Evolutionary conservation across 2,888 invertebrate species (phyloP).

Genomic region (Apocheima hispidaria): DNA sequence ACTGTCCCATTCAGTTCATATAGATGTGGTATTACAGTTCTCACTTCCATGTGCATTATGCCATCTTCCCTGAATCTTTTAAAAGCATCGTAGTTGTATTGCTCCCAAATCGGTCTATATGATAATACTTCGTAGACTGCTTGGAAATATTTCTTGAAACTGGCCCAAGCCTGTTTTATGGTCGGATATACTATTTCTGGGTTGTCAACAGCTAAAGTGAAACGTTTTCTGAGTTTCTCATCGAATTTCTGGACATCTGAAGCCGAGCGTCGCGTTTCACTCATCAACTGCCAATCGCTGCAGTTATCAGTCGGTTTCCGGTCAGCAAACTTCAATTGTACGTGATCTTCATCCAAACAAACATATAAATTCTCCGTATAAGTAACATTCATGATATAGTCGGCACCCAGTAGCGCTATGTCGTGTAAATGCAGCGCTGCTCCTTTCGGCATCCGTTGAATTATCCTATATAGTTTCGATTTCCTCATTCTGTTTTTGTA

Average conservation of each 20-base stretch:
- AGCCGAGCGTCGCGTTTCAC: constrained; percentile 68
- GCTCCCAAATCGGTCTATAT: constrained; percentile 88
- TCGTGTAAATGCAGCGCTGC: constrained; percentile 90
- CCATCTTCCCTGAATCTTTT: constrained; percentile 88
- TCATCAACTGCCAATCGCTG: constrained; percentile 78
- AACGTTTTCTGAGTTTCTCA: constrained; percentile 75
- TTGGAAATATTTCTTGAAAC: constrained; percentile 85
- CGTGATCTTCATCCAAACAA: constrained; percentile 62
- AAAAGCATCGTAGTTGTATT: constrained; percentile 88
- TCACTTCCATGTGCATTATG: constrained; percentile 89
- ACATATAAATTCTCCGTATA: constrained; percentile 87
- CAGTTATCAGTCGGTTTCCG: constrained; percentile 41
- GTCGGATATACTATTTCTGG: constrained; percentile 75
- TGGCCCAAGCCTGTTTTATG: constrained; percentile 86
- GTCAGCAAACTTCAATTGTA: constrained; percentile 63
- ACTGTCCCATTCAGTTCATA: constrained; percentile 89
- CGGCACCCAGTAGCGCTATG: constrained; percentile 87
- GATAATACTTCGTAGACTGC: constrained; percentile 83
- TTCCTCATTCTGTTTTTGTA: constrained; percentile 85
- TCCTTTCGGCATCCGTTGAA: constrained; percentile 91
- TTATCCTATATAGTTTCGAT: constrained; percentile 88
- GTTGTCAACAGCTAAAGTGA: constrained; percentile 85
- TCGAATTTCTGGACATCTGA: constrained; percentile 81
- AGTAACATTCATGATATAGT: constrained; percentile 88
- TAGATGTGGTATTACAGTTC: constrained; percentile 87